Conservation (phyloP, 2,113 vertebrate species). For the Sphyrna mokarran region DNA sequence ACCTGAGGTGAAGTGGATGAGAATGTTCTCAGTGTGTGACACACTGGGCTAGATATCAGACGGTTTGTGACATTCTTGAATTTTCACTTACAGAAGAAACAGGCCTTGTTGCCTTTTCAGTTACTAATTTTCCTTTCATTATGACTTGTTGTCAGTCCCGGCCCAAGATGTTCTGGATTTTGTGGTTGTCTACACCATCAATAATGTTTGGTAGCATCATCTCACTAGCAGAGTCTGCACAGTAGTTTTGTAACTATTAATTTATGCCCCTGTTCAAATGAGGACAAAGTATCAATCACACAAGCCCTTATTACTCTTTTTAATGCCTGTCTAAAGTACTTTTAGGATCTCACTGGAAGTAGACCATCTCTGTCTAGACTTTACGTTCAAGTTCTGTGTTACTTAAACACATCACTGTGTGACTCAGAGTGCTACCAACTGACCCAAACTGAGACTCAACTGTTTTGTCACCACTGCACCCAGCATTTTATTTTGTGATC, state of each 20-base stretch:
- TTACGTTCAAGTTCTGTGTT: not conserved
- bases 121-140: constrained; percentile 23
- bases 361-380: not conserved
- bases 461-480: not conserved
- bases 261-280: not conserved
- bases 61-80: not conserved
- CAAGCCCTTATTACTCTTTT: not conserved
- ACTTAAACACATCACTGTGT: not conserved
- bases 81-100: not conserved
- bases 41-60: not conserved
- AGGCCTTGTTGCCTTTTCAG: not conserved
- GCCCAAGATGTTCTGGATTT: not conserved
- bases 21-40: not conserved
- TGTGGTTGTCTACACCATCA: not conserved
- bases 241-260: not conserved
- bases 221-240: not conserved
- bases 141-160: not conserved
- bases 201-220: not conserved
- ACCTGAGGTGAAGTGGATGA: not conserved
- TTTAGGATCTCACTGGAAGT: not conserved
- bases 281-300: not conserved
- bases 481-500: not conserved
- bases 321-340: not conserved
- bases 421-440: not conserved
- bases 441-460: not conserved